These are phyloP conservation scores for Cheilosia urbana DNA, from an alignment of 2,888 invertebrate genomes.

Conservation along the genomic window DNA sequence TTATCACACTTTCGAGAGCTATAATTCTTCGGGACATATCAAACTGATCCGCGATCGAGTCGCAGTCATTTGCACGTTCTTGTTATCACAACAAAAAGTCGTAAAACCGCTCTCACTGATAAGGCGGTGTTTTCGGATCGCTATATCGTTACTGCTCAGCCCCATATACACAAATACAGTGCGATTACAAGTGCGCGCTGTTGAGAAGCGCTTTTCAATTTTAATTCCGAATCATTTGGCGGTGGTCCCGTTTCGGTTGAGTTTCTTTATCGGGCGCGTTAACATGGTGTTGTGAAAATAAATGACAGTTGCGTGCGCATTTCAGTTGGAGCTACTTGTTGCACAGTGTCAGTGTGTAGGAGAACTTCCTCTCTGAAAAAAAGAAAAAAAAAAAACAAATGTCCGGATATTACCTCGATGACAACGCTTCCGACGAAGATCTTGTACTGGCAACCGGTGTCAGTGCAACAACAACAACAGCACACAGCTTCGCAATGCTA, in stretches of 20 bases:
- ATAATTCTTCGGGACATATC: not conserved
- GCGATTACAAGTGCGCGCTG: conserved; percentile 28
- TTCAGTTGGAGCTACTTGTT: not conserved
- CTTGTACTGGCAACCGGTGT: conserved; percentile 41
- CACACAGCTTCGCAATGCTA: conserved; percentile 31
- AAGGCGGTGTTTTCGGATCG: conserved; percentile 11
- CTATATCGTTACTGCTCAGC: conserved; percentile 30
- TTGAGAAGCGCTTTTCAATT: not conserved
- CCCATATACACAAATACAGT: not conserved
- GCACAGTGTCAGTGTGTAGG: conserved; percentile 28
- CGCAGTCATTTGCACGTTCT: conserved; percentile 8
- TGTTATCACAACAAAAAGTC: conserved; percentile 14
- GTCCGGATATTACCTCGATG: conserved; percentile 61
- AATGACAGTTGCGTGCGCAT: conserved; percentile 29
- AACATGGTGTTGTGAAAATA: conserved; percentile 37
- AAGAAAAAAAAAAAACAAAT: conserved; percentile 13
- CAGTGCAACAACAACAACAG: conserved; percentile 24
- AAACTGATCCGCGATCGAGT: conserved; percentile 18
- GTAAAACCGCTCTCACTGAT: conserved; percentile 43
- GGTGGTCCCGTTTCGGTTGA: conserved; percentile 48
- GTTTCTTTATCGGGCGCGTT: conserved; percentile 38
- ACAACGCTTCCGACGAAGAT: conserved; percentile 65
- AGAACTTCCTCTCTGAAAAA: not conserved
- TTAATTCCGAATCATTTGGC: conserved; percentile 17
- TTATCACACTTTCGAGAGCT: not conserved